phyloP scores from a whole-genome alignment of 2,113 vertebrate genomes.

The Tragelaphus buxtoni region DNA sequence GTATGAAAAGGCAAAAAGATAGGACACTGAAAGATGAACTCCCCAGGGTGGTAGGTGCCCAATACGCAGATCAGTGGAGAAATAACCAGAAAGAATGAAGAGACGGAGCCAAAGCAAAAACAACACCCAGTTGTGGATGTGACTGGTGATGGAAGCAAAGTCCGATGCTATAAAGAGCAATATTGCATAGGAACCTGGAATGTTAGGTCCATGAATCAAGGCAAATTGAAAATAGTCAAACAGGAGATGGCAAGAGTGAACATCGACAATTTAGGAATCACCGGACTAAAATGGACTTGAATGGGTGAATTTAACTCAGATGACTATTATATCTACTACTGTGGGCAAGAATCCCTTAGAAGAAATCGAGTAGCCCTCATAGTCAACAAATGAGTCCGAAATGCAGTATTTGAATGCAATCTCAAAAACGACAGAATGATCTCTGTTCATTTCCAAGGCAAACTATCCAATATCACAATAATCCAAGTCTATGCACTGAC shows the following conservation, averaged over 20 bases:
- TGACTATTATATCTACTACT: background rate
- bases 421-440: background rate
- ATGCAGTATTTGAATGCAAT: background rate
- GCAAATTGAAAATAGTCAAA: background rate
- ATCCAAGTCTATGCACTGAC: background rate
- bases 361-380: background rate
- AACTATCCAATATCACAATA: background rate
- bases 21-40: background rate
- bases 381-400: background rate
- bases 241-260: background rate
- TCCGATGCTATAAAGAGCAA: background rate
- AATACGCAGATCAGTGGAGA: background rate
- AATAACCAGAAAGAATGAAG: background rate
- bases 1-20: background rate
- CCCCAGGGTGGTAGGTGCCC: background rate
- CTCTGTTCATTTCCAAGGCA: background rate
- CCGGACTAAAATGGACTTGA: background rate
- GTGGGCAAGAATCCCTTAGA: background rate
- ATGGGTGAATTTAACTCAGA: background rate
- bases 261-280: background rate
- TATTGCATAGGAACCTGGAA: background rate
- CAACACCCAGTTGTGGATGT: background rate
- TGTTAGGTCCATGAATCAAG: background rate
- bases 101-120: background rate
- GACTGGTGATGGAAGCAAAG: background rate